Evolutionary conservation across 2,113 vertebrate species (phyloP).

Genomic region (Hylia prasina): DNA sequence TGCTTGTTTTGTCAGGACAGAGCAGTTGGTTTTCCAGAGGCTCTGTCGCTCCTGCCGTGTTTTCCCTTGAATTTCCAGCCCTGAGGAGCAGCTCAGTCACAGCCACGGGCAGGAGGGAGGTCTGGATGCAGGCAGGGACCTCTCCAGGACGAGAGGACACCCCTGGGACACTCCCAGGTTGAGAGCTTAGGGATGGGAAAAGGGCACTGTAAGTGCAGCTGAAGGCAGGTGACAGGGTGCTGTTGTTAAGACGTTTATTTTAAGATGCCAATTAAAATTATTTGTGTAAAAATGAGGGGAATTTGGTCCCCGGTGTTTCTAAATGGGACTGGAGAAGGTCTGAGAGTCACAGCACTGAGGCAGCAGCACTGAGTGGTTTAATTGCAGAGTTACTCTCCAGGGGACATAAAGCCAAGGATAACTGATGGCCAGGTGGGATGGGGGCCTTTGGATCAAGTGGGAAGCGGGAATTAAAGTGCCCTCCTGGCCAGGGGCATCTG

Average conservation of each 20-base stretch:
- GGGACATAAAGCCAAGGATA: background rate
- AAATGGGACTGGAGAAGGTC: background rate
- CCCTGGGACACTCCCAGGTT: background rate
- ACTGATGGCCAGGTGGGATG: background rate
- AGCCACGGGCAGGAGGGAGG: no score
- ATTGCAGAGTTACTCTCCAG: no score
- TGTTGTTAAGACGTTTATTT: background rate
- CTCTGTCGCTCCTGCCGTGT: rapidly evolving
- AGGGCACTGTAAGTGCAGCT: background rate
- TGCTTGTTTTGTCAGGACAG: background rate
- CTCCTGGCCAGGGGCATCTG: background rate
- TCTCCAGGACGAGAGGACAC: background rate
- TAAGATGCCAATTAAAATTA: background rate
- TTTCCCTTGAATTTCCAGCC: background rate
- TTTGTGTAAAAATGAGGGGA: background rate
- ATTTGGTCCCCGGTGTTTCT: background rate
- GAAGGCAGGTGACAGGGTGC: background rate
- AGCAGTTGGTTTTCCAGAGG: background rate
- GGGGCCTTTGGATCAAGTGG: no score
- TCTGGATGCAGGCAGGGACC: background rate
- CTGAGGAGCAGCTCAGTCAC: background rate
- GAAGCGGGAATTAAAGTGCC: background rate
- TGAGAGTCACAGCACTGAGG: rapidly evolving
- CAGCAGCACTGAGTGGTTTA: background rate
- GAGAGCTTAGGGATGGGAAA: background rate